Conservation (phyloP, 2,113 vertebrate species). For the Morone saxatilis region DNA sequence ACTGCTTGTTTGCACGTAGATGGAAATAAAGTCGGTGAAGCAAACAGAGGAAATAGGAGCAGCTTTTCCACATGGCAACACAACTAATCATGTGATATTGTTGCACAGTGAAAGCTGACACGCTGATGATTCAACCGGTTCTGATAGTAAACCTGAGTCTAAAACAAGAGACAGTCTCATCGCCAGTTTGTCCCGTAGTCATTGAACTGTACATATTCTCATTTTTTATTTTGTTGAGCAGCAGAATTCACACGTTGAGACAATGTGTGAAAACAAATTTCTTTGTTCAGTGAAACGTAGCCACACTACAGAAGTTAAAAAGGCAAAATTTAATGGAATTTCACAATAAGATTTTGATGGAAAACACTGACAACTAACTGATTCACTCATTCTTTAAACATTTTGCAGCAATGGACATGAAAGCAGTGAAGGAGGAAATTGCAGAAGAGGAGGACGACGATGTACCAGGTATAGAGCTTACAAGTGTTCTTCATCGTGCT, state of each 20-base stretch:
- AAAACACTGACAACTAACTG: background rate
- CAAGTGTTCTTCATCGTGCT: background rate
- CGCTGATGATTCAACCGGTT: background rate
- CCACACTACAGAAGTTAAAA: background rate
- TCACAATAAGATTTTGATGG: background rate
- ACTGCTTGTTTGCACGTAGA: background rate
- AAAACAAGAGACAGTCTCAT: background rate
- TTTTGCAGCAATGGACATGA: slow-evolving; percentile 88
- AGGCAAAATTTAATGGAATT: background rate
- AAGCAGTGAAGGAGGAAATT: slow-evolving; percentile 95
- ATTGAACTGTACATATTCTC: too few species aligned
- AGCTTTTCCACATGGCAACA: slow-evolving; percentile 31
- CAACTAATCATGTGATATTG: background rate
- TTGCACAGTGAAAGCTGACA: background rate
- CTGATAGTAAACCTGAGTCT: background rate
- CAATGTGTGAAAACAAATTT: background rate
- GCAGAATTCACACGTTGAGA: background rate
- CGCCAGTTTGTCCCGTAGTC: too few species aligned
- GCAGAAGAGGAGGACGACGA: slow-evolving; percentile 99
- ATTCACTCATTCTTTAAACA: background rate
- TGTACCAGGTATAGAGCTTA: slow-evolving; percentile 89
- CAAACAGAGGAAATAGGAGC: background rate
- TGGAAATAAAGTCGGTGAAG: slow-evolving; percentile 19
- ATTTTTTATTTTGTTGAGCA: background rate
- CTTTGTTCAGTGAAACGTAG: background rate